Evolutionary conservation across 1,140 invertebrate genomes (phyloP).

Genomic region (Dryas iulia): DNA sequence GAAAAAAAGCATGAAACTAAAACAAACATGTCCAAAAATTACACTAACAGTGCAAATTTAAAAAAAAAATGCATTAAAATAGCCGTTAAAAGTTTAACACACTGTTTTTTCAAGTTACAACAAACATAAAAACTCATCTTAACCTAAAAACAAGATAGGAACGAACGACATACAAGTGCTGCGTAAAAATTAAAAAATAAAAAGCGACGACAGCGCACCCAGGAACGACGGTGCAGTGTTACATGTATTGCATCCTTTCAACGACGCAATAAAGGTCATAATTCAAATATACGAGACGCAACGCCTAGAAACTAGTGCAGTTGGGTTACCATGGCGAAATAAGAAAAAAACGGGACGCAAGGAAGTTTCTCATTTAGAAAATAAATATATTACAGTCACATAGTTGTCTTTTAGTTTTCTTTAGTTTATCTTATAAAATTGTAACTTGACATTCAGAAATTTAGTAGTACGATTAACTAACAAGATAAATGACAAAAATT

Average conservation of each 20-base stretch:
- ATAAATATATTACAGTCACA: neutral
- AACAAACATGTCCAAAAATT: too few relatives aligned
- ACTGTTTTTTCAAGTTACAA: neutral
- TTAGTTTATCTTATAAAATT: neutral
- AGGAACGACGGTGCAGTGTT: neutral
- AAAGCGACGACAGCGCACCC: neutral
- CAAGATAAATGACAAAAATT: too few relatives aligned
- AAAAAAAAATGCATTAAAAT: neutral
- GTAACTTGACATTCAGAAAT: neutral
- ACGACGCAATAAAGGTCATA: conserved; percentile 19
- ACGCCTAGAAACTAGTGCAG: neutral
- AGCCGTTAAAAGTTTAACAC: neutral
- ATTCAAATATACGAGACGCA: neutral
- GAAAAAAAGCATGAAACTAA: too few relatives aligned
- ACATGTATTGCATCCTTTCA: conserved; percentile 11
- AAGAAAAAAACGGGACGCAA: neutral
- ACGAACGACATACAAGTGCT: conserved; percentile 13
- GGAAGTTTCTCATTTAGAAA: neutral
- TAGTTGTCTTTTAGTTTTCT: neutral
- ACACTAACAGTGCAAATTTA: too few relatives aligned
- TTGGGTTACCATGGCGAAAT: neutral
- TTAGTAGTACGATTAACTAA: neutral
- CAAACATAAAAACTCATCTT: neutral
- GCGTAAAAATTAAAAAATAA: conserved; percentile 22
- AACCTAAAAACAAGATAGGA: conserved; percentile 18